Evolutionary conservation across 2,113 vertebrate genomes (phyloP).

Genomic region (Hylia prasina): DNA sequence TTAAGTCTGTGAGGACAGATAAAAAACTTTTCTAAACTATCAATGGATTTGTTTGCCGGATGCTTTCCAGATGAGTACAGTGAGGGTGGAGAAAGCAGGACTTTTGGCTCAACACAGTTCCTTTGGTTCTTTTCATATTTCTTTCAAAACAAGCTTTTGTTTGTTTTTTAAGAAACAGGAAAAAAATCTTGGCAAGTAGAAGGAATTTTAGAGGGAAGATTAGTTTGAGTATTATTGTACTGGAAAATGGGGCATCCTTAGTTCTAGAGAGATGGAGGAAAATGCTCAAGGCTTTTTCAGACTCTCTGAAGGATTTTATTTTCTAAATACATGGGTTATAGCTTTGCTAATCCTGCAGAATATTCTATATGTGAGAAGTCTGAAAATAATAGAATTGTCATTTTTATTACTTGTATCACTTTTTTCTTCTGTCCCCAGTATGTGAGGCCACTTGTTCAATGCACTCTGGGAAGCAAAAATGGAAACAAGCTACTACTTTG

Average conservation of each 20-base stretch:
- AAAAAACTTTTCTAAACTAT: constrained; percentile 12
- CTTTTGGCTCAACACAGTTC: background rate
- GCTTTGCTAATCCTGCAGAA: constrained; percentile 14
- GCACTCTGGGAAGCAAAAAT: background rate
- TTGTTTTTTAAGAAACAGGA: constrained; percentile 4
- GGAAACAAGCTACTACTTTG: constrained; percentile 70
- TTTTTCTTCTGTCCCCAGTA: background rate
- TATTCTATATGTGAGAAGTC: constrained; percentile 50
- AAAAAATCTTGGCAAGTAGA: background rate
- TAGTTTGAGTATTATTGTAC: background rate
- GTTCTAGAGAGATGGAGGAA: background rate
- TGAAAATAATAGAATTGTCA: constrained; percentile 13
- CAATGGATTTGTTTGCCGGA: constrained; percentile 20
- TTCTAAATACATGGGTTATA: background rate
- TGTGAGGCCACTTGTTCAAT: constrained; percentile 44
- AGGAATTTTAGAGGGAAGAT: background rate
- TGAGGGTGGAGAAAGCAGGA: constrained; percentile 12
- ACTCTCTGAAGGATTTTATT: background rate
- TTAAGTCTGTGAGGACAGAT: background rate
- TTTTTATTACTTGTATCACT: constrained; percentile 45
- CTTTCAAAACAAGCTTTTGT: constrained; percentile 29
- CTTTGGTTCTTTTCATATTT: constrained; percentile 32
- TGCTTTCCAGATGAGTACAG: constrained; percentile 32
- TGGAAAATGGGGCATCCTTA: background rate
- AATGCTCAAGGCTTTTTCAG: background rate